Conservation (phyloP, 2,888 invertebrate genomes). For the Phaedon cochleariae region DNA sequence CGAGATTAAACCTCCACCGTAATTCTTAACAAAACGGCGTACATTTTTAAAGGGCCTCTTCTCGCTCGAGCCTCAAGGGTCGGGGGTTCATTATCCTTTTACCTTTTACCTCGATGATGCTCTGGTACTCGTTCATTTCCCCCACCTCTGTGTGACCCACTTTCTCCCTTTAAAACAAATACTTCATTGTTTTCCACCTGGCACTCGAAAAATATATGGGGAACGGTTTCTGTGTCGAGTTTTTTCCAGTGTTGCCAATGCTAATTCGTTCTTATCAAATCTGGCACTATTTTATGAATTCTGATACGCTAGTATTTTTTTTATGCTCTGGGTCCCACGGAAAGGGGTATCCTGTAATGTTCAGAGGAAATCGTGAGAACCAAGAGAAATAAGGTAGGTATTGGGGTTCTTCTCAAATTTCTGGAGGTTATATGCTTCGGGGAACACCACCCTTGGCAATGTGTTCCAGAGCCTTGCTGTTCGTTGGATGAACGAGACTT, state of each 20-base stretch:
- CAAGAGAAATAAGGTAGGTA: no score
- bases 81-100: conserved; percentile 39
- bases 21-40: conserved; percentile 31
- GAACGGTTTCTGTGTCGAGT: conserved; percentile 19
- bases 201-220: conserved; percentile 21
- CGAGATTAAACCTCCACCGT: conserved; percentile 13
- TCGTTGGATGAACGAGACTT: no score
- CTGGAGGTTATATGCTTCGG: no score
- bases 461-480: no score
- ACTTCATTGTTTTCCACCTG: conserved; percentile 26
- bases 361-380: no score
- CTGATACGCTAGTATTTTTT: no score
- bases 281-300: no score
- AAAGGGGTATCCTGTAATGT: no score
- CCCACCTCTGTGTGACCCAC: conserved; percentile 9
- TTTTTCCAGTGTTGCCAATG: conserved; percentile 5
- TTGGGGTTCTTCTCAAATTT: no score
- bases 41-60: conserved; percentile 28
- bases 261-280: no score
- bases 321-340: no score
- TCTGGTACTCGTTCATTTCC: conserved; percentile 8
- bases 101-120: conserved; percentile 29
- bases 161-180: conserved; percentile 24
- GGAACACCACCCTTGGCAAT: no score
- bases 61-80: conserved; percentile 27